Evolutionary conservation across 2,113 vertebrate species (phyloP).

Genomic region (Tragelaphus buxtoni): DNA sequence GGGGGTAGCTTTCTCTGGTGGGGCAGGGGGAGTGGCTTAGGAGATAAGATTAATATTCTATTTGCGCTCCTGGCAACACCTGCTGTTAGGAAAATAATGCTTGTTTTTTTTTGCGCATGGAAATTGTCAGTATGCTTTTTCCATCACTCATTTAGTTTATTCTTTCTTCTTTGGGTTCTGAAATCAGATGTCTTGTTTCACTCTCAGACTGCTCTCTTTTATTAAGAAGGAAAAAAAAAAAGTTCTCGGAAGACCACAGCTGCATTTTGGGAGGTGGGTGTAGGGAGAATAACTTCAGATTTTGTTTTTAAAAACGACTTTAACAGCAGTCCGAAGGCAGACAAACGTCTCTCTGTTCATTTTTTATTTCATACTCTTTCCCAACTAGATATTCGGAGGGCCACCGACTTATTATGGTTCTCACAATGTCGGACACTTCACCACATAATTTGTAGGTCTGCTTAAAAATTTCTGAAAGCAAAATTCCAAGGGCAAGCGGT

Average conservation of each 20-base stretch:
- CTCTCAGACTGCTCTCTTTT: not conserved
- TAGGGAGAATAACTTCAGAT: slow-evolving; percentile 42
- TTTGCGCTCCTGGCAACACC: not conserved
- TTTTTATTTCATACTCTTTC: slow-evolving; percentile 66
- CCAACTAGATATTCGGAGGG: slow-evolving; percentile 52
- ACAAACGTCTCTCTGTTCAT: slow-evolving; percentile 56
- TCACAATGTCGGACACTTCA: slow-evolving; percentile 44
- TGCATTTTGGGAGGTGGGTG: slow-evolving; percentile 52
- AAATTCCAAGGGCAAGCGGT: slow-evolving; percentile 67
- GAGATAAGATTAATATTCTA: slow-evolving; percentile 18
- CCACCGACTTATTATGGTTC: slow-evolving; percentile 50
- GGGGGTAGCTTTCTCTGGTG: slow-evolving; percentile 40
- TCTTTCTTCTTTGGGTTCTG: slow-evolving; percentile 42
- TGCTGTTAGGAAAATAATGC: slow-evolving; percentile 26
- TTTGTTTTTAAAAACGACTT: slow-evolving; percentile 41
- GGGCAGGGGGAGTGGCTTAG: slow-evolving; percentile 37
- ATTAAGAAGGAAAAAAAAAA: not conserved
- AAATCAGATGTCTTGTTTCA: slow-evolving; percentile 64
- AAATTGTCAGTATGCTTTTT: slow-evolving; percentile 31
- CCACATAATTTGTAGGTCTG: slow-evolving; percentile 75
- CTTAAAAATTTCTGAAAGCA: slow-evolving; percentile 62
- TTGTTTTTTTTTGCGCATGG: not conserved
- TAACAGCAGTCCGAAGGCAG: slow-evolving; percentile 11
- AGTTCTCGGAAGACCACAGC: slow-evolving; percentile 31
- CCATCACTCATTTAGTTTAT: slow-evolving; percentile 27